These are phyloP conservation scores for Tetheella fluctuosa DNA, from an alignment of 2,888 invertebrate species.

Conservation along the genomic window DNA sequence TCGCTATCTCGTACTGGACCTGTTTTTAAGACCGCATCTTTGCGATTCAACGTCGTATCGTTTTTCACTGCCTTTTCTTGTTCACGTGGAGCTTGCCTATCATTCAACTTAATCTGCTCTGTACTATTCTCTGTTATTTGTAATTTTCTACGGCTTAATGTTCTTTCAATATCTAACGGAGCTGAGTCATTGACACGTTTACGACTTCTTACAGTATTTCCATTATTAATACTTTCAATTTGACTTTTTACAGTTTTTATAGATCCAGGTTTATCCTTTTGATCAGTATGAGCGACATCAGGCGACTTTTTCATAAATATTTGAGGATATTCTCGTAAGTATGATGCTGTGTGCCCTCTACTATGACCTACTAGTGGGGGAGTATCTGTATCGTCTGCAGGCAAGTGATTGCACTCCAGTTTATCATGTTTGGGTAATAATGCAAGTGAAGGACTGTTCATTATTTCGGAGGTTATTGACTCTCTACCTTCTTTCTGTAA, in stretches of 20 bases:
- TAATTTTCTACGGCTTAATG: conserved; percentile 19
- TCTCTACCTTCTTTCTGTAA: conserved; percentile 49
- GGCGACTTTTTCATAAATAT: conserved; percentile 69
- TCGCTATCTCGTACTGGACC: background rate
- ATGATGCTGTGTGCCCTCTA: conserved; percentile 60
- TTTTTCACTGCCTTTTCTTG: conserved; percentile 12
- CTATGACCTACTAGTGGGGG: conserved; percentile 59
- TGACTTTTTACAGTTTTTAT: conserved; percentile 29
- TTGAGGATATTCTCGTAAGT: conserved; percentile 70
- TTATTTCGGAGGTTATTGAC: conserved; percentile 35
- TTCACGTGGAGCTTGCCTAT: background rate
- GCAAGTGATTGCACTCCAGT: conserved; percentile 31
- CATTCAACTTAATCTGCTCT: conserved; percentile 16
- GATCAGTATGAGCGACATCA: conserved; percentile 40
- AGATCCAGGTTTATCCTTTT: conserved; percentile 16
- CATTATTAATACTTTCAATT: conserved; percentile 22
- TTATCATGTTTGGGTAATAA: conserved; percentile 28
- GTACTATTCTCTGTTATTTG: conserved; percentile 14
- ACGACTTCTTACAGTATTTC: conserved; percentile 18
- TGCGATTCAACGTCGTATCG: background rate
- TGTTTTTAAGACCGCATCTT: background rate
- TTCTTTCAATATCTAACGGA: conserved; percentile 24
- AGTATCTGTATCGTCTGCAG: conserved; percentile 55
- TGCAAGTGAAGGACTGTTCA: conserved; percentile 30
- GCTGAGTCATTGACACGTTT: conserved; percentile 21